A percentile compares a stretch with the other conserved stretches of the same genome.
phyloP scores from a whole-genome alignment of 2,113 vertebrate genomes.

The Lathamus discolor region DNA sequence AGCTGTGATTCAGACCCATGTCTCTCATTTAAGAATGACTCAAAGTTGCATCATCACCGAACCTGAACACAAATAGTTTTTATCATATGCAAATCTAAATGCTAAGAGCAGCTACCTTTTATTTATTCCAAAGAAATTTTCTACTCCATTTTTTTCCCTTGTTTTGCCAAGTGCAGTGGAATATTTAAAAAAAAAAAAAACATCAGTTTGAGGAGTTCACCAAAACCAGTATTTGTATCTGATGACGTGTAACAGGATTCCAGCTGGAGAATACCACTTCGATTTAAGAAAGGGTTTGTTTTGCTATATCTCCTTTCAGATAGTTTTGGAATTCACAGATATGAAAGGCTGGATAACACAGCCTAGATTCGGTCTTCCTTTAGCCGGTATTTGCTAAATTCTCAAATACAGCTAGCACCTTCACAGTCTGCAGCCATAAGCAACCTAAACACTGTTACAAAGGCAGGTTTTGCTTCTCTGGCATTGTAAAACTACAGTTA shows the following conservation, averaged over 20 bases:
- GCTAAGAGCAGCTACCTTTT: background rate
- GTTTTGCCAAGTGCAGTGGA: constrained; percentile 2
- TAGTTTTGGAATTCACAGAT: background rate
- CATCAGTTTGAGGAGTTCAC: background rate
- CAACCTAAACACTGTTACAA: background rate
- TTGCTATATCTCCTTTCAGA: background rate
- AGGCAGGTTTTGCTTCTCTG: background rate
- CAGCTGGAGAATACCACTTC: background rate
- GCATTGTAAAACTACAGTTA: background rate
- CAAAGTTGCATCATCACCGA: constrained; percentile 34
- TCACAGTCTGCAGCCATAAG: background rate
- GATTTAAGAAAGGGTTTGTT: background rate
- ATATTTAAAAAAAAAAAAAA: background rate
- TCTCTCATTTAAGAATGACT: constrained; percentile 31
- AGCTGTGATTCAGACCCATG: constrained; percentile 39
- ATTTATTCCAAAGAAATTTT: background rate
- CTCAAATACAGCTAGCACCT: background rate
- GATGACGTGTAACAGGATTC: background rate
- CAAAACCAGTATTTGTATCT: background rate
- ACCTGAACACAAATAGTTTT: constrained; percentile 11
- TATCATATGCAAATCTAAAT: constrained; percentile 11
- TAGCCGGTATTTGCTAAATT: background rate
- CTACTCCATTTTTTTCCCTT: background rate
- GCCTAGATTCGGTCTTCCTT: background rate
- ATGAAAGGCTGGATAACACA: background rate